Evolutionary conservation across 2,888 invertebrate genomes (phyloP), one percentile per base, ranked within the genome.

Genomic region (Drosophila picticornis): DNA sequence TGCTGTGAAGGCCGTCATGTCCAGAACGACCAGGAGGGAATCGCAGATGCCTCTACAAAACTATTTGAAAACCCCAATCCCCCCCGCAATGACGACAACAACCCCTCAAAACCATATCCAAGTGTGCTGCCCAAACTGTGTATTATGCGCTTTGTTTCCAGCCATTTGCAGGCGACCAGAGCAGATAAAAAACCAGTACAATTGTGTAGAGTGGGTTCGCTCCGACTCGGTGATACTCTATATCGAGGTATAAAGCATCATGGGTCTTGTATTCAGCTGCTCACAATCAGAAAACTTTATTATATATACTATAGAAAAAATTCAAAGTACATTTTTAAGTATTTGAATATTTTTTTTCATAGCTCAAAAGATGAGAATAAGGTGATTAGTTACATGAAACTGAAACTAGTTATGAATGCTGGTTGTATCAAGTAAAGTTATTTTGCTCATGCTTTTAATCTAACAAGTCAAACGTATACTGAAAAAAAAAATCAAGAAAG

Each of bases 71-170:
- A 10, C 40, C 19, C 40, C 58, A 57, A 46, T 46, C 46, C 43
- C 50, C 56, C 52, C 40, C 46, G 27, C n/a, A n/a, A 58, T 9
- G 16, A 25, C 25, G 25, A 46, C 31, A 48, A 32, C 38, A 51
- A 27, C 55, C 34, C 43, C 51, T 27, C 56, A 38, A 48, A 36
- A 75, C 60, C 72, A 72, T 75, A 7, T 67, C 53, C 72, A 71
- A 53, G 40, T 67, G 27, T 16, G 53, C 55, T 63, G 53, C 61
- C 61, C 70, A 69, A 79, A 60, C 63, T 56, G 64, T 61, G 34
- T 79, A 76, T 67, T 51, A 53, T 61, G 62, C 65, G 63, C 67
- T 74, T 83, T 84, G 84, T 79, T 76, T 68, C 60, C 32, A 70
- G 81, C 83, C 83, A 70, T 56, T 65, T 75, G 73, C 88, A 87